Conservation (phyloP, 2,113 vertebrate genomes). For the Bothrops jararaca region DNA sequence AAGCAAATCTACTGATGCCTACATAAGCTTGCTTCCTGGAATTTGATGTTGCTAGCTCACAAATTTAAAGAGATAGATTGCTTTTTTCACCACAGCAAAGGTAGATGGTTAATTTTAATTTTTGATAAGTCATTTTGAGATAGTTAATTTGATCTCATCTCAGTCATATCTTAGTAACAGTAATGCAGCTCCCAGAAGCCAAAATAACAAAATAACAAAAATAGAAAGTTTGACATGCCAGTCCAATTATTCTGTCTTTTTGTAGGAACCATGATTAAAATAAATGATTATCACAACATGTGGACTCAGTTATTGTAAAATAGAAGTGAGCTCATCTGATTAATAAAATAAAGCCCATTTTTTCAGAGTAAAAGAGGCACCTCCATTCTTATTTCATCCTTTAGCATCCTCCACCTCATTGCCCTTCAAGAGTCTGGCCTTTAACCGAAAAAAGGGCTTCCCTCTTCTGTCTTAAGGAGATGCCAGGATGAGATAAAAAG, state of each 20-base stretch:
- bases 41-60: constrained; percentile 29
- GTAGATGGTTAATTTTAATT: constrained; percentile 30
- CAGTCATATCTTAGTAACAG: not conserved
- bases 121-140: constrained; percentile 2
- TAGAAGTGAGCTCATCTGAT: not conserved
- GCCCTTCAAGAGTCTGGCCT: not conserved
- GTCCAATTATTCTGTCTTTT: not conserved
- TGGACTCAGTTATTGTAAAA: not conserved
- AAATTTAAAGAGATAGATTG: constrained; percentile 14
- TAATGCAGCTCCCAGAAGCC: not conserved
- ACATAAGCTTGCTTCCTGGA: constrained; percentile 27
- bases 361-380: not conserved
- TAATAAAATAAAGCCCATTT: not conserved
- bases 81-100: not conserved
- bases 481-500: not conserved
- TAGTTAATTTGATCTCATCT: not conserved
- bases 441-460: not conserved
- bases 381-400: not conserved
- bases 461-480: not conserved
- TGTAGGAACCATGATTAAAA: not conserved
- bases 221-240: not conserved
- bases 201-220: not conserved
- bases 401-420: not conserved
- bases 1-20: constrained; percentile 24
- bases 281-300: not conserved